A percentile compares a stretch with the other conserved stretches of the same genome.
phyloP scores from a whole-genome alignment of 1,140 invertebrate species.

The Ridgeia piscesae region DNA sequence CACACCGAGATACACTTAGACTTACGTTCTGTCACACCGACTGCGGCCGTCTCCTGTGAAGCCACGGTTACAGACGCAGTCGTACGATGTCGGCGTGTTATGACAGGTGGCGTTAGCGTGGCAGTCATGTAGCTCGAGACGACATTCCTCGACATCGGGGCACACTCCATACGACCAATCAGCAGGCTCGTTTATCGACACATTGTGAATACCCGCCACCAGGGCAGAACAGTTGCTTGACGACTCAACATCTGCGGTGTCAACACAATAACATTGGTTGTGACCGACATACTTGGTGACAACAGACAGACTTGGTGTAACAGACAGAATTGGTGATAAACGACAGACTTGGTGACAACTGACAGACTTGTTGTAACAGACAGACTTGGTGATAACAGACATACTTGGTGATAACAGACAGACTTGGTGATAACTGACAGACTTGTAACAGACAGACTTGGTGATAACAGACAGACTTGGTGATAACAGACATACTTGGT shows the following conservation, averaged over 20 bases:
- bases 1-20: conserved; percentile 24
- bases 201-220: conserved; percentile 7
- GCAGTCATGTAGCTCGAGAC: conserved; percentile 81
- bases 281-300: too few species aligned
- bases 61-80: conserved; percentile 76
- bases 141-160: conserved; percentile 93
- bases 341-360: neutral
- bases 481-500: too few species aligned
- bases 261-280: neutral
- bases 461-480: neutral
- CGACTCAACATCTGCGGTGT: neutral
- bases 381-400: neutral
- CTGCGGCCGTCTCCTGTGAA: conserved; percentile 83
- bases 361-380: neutral
- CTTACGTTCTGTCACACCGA: conserved; percentile 76
- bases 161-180: conserved; percentile 88
- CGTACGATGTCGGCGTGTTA: conserved; percentile 87
- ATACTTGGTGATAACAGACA: too few species aligned
- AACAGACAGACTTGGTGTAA: too few species aligned
- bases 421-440: too few species aligned
- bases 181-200: conserved; percentile 56
- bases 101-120: conserved; percentile 86
- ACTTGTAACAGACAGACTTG: neutral
- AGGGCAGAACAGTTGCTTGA: conserved; percentile 23
- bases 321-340: too few species aligned